A percentile compares a stretch with the other conserved stretches of the same genome.
Conservation (phyloP, 2,888 invertebrate genomes). For the Drosophila austrosaltans region DNA sequence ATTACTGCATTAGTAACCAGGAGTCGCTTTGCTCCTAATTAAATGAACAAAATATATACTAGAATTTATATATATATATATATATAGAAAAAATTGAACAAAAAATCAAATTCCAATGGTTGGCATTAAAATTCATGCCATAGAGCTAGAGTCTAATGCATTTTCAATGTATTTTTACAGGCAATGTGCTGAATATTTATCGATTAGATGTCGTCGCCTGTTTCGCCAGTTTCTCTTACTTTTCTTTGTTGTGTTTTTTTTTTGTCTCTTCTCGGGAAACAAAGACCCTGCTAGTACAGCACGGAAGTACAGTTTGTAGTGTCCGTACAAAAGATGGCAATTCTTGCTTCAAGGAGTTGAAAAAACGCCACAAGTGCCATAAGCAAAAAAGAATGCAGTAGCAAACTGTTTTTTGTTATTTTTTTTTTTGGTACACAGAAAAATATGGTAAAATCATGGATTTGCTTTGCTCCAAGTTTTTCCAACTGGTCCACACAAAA, state of each 20-base stretch:
- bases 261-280: constrained; percentile 39
- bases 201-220: constrained; percentile 55
- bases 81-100: not conserved
- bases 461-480: constrained; percentile 2
- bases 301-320: constrained; percentile 74
- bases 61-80: constrained; percentile 29
- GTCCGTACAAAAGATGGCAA: constrained; percentile 63
- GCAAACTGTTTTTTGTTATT: constrained; percentile 11
- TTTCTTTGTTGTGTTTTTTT: constrained; percentile 15
- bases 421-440: not conserved
- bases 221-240: constrained; percentile 19
- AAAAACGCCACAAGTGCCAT: constrained; percentile 49
- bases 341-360: constrained; percentile 44
- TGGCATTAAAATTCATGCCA: constrained; percentile 67
- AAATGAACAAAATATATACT: constrained; percentile 29
- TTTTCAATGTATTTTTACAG: constrained; percentile 75
- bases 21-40: constrained; percentile 59
- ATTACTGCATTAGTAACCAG: constrained; percentile 66
- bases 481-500: not conserved
- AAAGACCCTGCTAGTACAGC: constrained; percentile 56
- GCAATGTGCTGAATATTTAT: constrained; percentile 69
- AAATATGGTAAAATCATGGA: not conserved
- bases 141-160: constrained; percentile 67
- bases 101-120: constrained; percentile 20
- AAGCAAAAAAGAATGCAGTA: constrained; percentile 17